These are phyloP conservation scores for Carcina quercana DNA, from an alignment of 2,888 invertebrate species.

Conservation along the genomic window DNA sequence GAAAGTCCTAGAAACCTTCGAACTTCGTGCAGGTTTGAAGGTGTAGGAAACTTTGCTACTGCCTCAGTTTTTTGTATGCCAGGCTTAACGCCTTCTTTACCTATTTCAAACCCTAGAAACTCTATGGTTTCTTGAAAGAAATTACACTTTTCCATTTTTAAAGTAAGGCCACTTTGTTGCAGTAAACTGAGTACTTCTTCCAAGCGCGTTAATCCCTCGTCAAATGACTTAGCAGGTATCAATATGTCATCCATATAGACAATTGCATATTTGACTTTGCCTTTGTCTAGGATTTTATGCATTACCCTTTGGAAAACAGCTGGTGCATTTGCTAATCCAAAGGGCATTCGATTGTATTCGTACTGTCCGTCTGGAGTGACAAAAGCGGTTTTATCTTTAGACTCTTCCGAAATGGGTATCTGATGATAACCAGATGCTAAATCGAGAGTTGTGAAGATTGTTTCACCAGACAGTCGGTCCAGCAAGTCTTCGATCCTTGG, in stretches of 20 bases:
- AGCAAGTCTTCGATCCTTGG: conserved; percentile 6
- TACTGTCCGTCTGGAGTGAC: conserved; percentile 37
- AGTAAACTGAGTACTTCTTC: conserved; percentile 1
- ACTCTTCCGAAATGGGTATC: too few species aligned
- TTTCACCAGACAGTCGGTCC: conserved; percentile 9
- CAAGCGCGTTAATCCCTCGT: background rate
- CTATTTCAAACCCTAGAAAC: conserved; percentile 5
- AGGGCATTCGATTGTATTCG: conserved; percentile 24
- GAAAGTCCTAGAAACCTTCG: conserved; percentile 5
- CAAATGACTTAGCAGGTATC: conserved; percentile 1
- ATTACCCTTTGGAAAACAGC: conserved; percentile 10
- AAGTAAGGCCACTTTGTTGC: background rate
- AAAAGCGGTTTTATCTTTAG: conserved; percentile 33
- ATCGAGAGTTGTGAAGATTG: conserved; percentile 15
- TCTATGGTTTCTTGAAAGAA: conserved; percentile 5
- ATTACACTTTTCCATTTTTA: conserved; percentile 8
- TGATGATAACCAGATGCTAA: conserved; percentile 18
- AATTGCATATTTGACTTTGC: background rate
- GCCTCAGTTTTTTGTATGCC: conserved; percentile 4
- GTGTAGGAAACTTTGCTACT: conserved; percentile 6
- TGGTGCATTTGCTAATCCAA: conserved; percentile 10
- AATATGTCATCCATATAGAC: conserved; percentile 9
- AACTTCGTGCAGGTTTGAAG: conserved; percentile 3
- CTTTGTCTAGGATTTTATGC: conserved; percentile 4
- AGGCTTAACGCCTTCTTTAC: conserved; percentile 1